Conservation (phyloP, 2,113 vertebrate genomes). For the Jacana jacana region DNA sequence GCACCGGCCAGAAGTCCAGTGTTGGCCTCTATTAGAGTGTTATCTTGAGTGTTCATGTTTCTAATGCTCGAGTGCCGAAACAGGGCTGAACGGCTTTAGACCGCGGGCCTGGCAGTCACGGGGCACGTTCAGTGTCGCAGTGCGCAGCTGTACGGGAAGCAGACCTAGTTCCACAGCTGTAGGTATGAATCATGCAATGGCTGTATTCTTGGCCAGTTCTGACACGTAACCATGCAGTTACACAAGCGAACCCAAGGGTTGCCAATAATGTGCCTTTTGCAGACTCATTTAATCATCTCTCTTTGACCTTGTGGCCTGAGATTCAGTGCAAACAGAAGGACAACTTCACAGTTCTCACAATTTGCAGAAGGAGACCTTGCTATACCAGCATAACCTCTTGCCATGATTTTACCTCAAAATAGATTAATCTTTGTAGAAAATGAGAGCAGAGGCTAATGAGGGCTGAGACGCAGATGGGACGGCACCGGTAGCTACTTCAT, state of each 20-base stretch:
- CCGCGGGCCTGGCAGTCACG: neutral
- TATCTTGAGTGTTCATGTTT: neutral
- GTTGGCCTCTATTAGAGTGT: neutral
- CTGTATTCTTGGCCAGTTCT: neutral
- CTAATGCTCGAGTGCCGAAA: neutral
- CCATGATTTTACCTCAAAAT: neutral
- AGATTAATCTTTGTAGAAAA: constrained; percentile 16
- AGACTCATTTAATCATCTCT: neutral
- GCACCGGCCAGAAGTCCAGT: neutral
- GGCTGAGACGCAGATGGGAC: constrained; percentile 22
- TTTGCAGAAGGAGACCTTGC: neutral
- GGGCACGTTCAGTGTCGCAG: neutral
- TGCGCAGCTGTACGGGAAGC: neutral
- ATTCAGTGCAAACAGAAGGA: neutral
- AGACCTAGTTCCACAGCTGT: too few relatives aligned
- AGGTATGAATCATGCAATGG: neutral
- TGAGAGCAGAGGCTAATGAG: constrained; percentile 36
- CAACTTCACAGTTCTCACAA: neutral
- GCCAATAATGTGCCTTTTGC: neutral
- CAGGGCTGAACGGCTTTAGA: neutral
- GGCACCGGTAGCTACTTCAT: constrained; percentile 1
- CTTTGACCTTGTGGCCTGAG: neutral
- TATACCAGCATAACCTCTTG: neutral
- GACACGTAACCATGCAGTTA: neutral
- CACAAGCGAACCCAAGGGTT: neutral